Base-by-base conservation (phyloP, 2,113 vertebrate species). In the Camelus bactrianus region DNA sequence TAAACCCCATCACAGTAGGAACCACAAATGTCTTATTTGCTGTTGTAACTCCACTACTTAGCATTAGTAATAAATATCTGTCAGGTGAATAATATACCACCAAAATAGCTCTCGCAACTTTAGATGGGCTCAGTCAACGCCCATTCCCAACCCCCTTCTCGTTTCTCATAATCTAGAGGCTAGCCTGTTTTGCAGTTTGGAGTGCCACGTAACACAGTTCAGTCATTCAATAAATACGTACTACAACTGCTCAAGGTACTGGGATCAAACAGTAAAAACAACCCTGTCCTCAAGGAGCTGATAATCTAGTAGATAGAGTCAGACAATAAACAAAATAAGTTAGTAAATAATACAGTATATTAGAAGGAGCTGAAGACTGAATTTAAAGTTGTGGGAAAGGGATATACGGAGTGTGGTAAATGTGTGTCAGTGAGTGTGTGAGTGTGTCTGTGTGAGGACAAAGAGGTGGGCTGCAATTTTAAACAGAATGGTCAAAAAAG, bases 241-340 rank as follows among this genome's bases (percentile, higher is more conserved):
- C 6, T 87, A 35, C 1, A 96, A 52, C 28, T 93, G 38, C 46
- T 85, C 77, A 95, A 35, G 52, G n/a, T 52, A 4, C 65, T 84
- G 8, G 35, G 15, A 50, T 84, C 65, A 72, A 91, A 88, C 11
- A 94, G 42, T 12, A 12, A n/a, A 38, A 72, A 79, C 10, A 87
- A 56, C 11, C 32, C 38, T 88, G 42, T 8, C 17, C 76, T 93
- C 10, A 42, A 94, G 32, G 56, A 94, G 50, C 69, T 93, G 35
- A 94, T 62, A 79, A 81, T 69, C 48, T 76, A 80, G 48, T 62
- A 93, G 67, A 13, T 35, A 67, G 17, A 16, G 50, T 64, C 11
- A 91, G 64, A 84, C n/a, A 94, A 70, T 72, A 95, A 79, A 89
- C 42, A 92, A 70, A 67, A 3, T 35, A 89, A 85, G 32, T 56